phyloP scores from a whole-genome alignment of 1,140 invertebrate species.

The Hyles vespertilio region DNA sequence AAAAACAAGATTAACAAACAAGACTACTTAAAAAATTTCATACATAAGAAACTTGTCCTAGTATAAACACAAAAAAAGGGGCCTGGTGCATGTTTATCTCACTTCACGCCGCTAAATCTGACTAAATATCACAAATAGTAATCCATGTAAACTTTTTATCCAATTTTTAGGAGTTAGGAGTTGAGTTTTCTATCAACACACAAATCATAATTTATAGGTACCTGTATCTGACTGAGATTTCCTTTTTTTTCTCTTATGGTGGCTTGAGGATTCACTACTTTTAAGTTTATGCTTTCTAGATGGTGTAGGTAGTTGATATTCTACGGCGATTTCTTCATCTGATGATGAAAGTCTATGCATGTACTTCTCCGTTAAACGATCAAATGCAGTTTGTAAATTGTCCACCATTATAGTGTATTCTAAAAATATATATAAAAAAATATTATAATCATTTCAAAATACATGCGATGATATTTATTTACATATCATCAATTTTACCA shows the following conservation, averaged over 20 bases:
- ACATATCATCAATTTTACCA: conserved; percentile 77
- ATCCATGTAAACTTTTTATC: too few relatives aligned
- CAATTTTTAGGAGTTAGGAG: too few relatives aligned
- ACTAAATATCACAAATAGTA: too few relatives aligned
- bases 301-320: conserved; percentile 77
- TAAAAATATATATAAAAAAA: conserved; percentile 58
- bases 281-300: conserved; percentile 70
- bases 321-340: conserved; percentile 83
- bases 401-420: conserved; percentile 93
- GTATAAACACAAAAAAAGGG: too few relatives aligned
- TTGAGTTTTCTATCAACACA: too few relatives aligned
- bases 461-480: too few relatives aligned
- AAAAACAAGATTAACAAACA: too few relatives aligned
- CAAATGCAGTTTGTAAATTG: conserved; percentile 87
- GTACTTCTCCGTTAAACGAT: conserved; percentile 86
- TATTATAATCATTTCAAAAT: too few relatives aligned
- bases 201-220: conserved; percentile 14
- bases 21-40: too few relatives aligned
- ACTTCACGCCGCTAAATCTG: too few relatives aligned
- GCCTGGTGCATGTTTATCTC: too few relatives aligned
- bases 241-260: conserved; percentile 67
- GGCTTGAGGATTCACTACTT: conserved; percentile 45
- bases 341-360: conserved; percentile 87
- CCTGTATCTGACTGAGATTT: conserved; percentile 52
- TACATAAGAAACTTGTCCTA: too few relatives aligned